Conservation (phyloP, 2,888 invertebrate species). For the Xanthia togata region DNA sequence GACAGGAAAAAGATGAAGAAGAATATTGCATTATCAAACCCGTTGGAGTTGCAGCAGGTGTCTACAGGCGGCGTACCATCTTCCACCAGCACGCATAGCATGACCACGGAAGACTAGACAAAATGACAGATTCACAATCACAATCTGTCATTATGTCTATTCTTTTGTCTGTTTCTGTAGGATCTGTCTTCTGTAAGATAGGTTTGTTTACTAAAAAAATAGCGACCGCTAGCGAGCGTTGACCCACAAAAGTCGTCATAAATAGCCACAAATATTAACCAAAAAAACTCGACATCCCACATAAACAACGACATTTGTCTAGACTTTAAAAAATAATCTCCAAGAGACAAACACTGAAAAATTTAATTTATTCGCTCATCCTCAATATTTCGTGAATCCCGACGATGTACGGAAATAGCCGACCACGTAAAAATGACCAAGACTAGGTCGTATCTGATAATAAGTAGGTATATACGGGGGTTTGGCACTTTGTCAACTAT, state of each 20-base stretch:
- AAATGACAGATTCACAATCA: too few species aligned
- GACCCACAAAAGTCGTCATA: slow-evolving; percentile 18
- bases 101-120: too few species aligned
- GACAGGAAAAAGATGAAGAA: background rate
- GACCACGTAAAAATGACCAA: slow-evolving; percentile 36
- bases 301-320: slow-evolving; percentile 34
- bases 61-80: background rate
- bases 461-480: slow-evolving; percentile 1
- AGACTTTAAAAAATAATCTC: slow-evolving; percentile 27
- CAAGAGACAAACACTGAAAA: slow-evolving; percentile 20
- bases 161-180: too few species aligned
- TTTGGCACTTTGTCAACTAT: slow-evolving; percentile 60
- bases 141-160: too few species aligned
- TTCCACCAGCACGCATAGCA: background rate
- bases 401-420: slow-evolving; percentile 53
- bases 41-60: background rate
- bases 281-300: background rate
- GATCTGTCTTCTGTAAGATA: background rate
- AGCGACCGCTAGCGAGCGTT: background rate
- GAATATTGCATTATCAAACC: background rate
- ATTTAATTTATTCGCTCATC: slow-evolving; percentile 27
- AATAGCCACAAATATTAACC: background rate
- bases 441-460: slow-evolving; percentile 46
- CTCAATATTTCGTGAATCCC: slow-evolving; percentile 25
- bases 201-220: background rate